Evolutionary conservation across 2,888 invertebrate genomes (phyloP).

Genomic region (Dugesia japonica): DNA sequence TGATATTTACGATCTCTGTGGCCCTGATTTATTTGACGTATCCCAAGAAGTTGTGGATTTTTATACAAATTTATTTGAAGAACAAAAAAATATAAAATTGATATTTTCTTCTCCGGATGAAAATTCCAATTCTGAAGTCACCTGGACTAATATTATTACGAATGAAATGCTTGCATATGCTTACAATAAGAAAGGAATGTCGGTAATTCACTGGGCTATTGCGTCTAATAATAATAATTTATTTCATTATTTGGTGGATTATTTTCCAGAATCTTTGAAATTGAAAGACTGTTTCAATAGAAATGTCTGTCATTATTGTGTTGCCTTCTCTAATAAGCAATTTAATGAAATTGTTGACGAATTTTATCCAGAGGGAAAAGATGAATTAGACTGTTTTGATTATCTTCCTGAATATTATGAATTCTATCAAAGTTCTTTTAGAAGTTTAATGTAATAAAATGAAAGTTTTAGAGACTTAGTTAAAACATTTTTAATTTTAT

Average conservation of each 20-base stretch:
- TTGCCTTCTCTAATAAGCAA: background rate
- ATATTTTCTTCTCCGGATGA: background rate
- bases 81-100: background rate
- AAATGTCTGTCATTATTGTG: background rate
- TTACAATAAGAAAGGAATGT: background rate
- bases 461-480: too few species aligned
- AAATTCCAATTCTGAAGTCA: background rate
- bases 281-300: slow-evolving; percentile 5
- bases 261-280: slow-evolving; percentile 1
- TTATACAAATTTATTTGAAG: background rate
- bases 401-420: slow-evolving; percentile 15
- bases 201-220: background rate
- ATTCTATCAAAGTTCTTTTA: background rate
- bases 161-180: slow-evolving; percentile 9
- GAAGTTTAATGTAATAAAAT: background rate
- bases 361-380: background rate
- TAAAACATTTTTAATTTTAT: too few species aligned
- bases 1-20: background rate
- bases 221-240: background rate
- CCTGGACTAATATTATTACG: background rate
- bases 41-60: background rate
- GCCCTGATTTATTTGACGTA: background rate
- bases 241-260: background rate
- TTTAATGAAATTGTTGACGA: background rate
- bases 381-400: slow-evolving; percentile 6